A percentile compares a stretch with the other conserved stretches of the same genome.
These are phyloP conservation scores for Saccostrea glomerata DNA, from an alignment of 1,140 invertebrate genomes.

Conservation along the genomic window DNA sequence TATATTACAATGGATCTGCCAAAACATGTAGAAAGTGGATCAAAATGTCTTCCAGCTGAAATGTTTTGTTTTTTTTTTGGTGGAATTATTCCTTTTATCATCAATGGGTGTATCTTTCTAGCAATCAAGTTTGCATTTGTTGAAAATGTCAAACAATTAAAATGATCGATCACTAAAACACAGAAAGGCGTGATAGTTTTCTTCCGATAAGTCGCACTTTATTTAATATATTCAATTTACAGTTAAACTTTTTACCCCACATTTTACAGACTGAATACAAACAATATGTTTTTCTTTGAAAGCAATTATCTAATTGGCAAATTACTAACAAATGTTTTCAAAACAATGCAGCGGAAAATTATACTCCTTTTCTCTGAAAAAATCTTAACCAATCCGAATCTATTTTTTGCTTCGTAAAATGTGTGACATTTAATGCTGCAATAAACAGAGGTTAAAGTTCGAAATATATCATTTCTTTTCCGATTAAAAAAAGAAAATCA, in stretches of 20 bases:
- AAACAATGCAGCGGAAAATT: no score
- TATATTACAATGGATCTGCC: no score
- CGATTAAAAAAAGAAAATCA: no score
- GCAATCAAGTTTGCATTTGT: background rate
- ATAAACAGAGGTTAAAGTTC: no score
- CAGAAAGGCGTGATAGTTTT: background rate
- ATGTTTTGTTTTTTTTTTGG: background rate
- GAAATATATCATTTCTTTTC: no score
- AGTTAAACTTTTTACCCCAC: background rate
- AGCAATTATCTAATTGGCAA: background rate
- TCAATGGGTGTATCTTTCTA: slow-evolving; percentile 10
- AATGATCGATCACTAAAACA: background rate
- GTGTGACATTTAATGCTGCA: no score
- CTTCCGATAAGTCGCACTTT: slow-evolving; percentile 16
- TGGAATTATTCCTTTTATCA: background rate
- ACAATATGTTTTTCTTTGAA: background rate
- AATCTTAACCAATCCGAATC: no score
- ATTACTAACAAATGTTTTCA: no score
- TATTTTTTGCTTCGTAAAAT: no score
- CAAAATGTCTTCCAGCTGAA: no score
- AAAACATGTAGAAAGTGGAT: no score
- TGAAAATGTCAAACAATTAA: background rate
- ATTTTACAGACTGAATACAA: background rate
- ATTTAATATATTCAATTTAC: background rate
- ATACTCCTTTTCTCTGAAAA: no score